A percentile compares a stretch with the other conserved stretches of the same genome.
These are phyloP conservation scores for Meriones psammophilus DNA, from an alignment of 2,797 vertebrate species.

Conservation along the genomic window DNA sequence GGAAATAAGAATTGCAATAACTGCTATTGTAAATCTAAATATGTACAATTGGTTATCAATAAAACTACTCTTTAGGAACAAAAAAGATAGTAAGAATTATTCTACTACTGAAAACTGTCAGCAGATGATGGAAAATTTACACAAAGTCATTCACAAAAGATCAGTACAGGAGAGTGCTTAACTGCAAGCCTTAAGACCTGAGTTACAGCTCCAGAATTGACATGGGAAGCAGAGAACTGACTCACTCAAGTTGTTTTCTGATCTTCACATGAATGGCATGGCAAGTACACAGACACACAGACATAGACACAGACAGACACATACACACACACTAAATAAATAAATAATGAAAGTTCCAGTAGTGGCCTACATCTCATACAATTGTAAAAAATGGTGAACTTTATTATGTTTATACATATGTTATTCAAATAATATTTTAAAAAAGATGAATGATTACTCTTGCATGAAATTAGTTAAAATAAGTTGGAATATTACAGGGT, in stretches of 20 bases:
- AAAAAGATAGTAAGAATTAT: background rate
- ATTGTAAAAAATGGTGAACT: background rate
- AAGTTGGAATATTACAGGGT: background rate
- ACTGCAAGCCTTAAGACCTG: background rate
- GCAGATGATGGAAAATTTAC: background rate
- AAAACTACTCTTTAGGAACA: conserved; percentile 1
- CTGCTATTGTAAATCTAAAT: background rate
- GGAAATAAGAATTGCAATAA: background rate
- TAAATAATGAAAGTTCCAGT: background rate
- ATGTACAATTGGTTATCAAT: background rate
- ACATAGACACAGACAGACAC: background rate
- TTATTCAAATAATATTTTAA: background rate
- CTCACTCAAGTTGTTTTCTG: background rate
- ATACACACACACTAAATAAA: background rate
- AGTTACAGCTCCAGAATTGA: background rate
- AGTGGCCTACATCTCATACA: background rate
- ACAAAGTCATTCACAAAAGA: background rate
- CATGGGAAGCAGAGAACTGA: background rate
- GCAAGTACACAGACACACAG: background rate
- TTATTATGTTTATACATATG: background rate
- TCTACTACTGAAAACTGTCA: conserved; percentile 1
- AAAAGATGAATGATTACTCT: background rate
- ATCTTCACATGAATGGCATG: background rate
- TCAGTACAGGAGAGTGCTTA: background rate
- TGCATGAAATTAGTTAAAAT: conserved; percentile 44